phyloP scores from a whole-genome alignment of 2,113 vertebrate species.

The Chlamydotis undulata region DNA sequence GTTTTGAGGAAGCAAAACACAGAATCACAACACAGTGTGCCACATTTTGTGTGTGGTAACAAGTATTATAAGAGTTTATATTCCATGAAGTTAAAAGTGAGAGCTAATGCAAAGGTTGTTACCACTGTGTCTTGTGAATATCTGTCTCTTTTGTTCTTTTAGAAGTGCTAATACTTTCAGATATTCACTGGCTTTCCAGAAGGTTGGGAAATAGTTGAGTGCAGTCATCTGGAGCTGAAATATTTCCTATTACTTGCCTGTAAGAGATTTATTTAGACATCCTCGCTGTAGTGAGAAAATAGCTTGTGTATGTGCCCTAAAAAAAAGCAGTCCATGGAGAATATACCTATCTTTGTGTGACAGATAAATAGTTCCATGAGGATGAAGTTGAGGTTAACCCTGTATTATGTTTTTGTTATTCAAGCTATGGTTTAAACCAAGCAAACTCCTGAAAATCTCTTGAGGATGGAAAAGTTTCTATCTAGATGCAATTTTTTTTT shows the following conservation, averaged over 20 bases:
- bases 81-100: neutral
- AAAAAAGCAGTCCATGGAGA: slow-evolving; percentile 16
- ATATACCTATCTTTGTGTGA: slow-evolving; percentile 34
- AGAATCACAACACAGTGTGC: neutral
- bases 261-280: slow-evolving; percentile 56
- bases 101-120: neutral
- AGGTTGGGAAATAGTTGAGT: slow-evolving; percentile 22
- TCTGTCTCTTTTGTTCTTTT: neutral
- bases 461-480: neutral
- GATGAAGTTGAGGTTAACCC: slow-evolving; percentile 29
- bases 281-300: slow-evolving; percentile 32
- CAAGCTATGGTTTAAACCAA: neutral
- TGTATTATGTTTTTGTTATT: slow-evolving; percentile 43
- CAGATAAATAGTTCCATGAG: slow-evolving; percentile 54
- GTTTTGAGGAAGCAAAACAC: neutral
- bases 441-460: neutral
- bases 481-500: neutral
- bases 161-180: neutral
- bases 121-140: neutral
- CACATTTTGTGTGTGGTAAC: neutral
- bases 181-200: slow-evolving; percentile 12
- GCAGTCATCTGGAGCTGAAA: slow-evolving; percentile 64
- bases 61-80: neutral
- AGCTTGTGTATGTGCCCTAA: slow-evolving; percentile 28
- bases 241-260: slow-evolving; percentile 45